A percentile compares a stretch with the other conserved stretches of the same genome.
These are phyloP conservation scores for Corythoichthys intestinalis DNA, from an alignment of 2,113 vertebrate species.

Conservation along the genomic window DNA sequence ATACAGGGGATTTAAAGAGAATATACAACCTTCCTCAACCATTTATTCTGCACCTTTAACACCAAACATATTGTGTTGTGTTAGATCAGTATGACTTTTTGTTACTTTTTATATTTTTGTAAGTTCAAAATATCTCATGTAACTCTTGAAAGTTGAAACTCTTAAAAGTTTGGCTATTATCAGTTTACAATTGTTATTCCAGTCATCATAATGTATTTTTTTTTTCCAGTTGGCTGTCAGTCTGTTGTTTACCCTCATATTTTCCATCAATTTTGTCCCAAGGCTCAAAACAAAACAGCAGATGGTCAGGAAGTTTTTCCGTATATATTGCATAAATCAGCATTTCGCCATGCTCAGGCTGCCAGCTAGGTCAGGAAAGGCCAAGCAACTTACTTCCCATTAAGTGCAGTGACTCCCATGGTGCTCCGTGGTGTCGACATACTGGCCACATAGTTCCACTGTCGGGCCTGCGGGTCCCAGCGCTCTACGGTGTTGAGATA, in stretches of 20 bases:
- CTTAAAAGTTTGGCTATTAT: background rate
- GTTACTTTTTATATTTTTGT: background rate
- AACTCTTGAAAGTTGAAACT: background rate
- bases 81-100: background rate
- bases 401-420: constrained; percentile 89
- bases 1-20: background rate
- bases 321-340: constrained; percentile 2
- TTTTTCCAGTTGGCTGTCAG: background rate
- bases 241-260: constrained; percentile 2
- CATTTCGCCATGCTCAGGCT: background rate
- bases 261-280: constrained; percentile 12
- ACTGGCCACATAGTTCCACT: constrained; percentile 98
- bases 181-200: background rate
- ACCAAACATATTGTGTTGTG: background rate
- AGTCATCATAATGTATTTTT: background rate
- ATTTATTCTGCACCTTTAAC: too few relatives aligned
- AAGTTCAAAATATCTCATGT: background rate
- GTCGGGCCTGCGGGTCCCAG: constrained; percentile 93
- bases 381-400: constrained; percentile 83
- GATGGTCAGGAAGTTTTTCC: constrained; percentile 12
- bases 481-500: constrained; percentile 96
- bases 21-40: too few relatives aligned
- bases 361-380: background rate
- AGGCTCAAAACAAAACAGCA: constrained; percentile 9
- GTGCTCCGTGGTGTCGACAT: constrained; percentile 96